Conservation (phyloP, 2,113 vertebrate species). For the Orientallactaga bullata region DNA sequence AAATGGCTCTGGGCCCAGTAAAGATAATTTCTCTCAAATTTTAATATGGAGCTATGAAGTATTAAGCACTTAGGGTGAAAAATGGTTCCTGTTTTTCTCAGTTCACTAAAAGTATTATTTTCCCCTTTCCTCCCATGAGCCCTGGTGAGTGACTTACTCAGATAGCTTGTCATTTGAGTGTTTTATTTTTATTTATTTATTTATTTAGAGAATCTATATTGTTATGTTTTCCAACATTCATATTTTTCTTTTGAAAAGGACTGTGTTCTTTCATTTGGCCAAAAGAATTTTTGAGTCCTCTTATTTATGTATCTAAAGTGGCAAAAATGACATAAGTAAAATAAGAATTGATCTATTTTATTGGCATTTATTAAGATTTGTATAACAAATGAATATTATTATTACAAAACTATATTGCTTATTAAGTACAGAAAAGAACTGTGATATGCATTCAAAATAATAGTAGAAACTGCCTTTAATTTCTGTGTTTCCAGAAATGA, state of each 20-base stretch:
- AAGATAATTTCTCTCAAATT: slow-evolving; percentile 20
- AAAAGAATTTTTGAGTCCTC: slow-evolving; percentile 10
- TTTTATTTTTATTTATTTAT: not conserved
- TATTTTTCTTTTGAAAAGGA: not conserved
- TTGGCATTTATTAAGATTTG: not conserved
- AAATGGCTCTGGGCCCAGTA: slow-evolving; percentile 3
- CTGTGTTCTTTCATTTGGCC: not conserved
- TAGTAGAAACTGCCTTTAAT: not conserved
- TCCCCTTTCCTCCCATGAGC: not conserved
- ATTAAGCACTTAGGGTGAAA: not conserved
- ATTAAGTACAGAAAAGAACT: slow-evolving; percentile 22
- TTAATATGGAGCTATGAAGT: not conserved
- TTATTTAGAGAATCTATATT: not conserved
- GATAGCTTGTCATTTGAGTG: slow-evolving; percentile 13
- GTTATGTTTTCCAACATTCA: not conserved
- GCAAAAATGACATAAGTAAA: not conserved
- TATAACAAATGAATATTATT: not conserved
- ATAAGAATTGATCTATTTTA: not conserved
- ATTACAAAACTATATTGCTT: not conserved
- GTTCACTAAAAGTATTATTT: not conserved
- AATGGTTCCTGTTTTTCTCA: not conserved
- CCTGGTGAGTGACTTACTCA: not conserved
- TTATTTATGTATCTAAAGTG: slow-evolving; percentile 5
- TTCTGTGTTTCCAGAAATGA: not conserved
- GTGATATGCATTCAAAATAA: slow-evolving; percentile 37